A percentile compares a stretch with the other conserved stretches of the same genome.
phyloP scores from a whole-genome alignment of 2,113 vertebrate genomes.

The Cochlearius cochlearius region DNA sequence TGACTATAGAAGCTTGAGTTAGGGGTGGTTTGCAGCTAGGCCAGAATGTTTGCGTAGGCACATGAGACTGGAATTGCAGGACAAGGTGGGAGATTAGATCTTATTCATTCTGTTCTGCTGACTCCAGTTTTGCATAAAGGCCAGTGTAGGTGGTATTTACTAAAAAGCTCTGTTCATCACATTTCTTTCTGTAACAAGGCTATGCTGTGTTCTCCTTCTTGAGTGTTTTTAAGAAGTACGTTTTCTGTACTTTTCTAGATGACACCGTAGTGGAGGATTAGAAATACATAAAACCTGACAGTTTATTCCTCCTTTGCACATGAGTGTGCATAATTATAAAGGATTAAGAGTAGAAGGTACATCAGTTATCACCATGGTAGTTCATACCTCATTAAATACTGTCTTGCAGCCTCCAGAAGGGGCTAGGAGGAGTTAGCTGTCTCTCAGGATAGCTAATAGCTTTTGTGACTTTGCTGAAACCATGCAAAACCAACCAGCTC shows the following conservation, averaged over 20 bases:
- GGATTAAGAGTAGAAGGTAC: neutral
- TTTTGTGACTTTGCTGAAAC: neutral
- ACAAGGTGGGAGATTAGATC: conserved; percentile 9
- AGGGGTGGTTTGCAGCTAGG: neutral
- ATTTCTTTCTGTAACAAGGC: conserved; percentile 21
- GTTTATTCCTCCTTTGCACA: neutral
- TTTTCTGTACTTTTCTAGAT: neutral
- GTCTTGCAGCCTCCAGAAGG: neutral
- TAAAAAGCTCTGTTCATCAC: neutral
- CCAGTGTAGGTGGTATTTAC: conserved; percentile 45
- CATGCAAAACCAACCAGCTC: neutral
- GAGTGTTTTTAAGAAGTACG: neutral
- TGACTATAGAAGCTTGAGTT: neutral
- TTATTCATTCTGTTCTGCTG: conserved; percentile 48
- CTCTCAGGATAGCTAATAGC: neutral
- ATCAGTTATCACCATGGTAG: neutral
- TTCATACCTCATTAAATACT: neutral
- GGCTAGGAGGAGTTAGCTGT: neutral
- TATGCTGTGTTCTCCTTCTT: neutral
- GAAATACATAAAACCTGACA: neutral
- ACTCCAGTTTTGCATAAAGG: conserved; percentile 3
- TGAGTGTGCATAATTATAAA: neutral
- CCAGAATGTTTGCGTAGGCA: neutral
- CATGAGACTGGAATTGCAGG: neutral
- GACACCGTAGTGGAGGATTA: neutral